Evolutionary conservation across 2,797 vertebrate genomes (phyloP).

Genomic region (Podarcis siculus): DNA sequence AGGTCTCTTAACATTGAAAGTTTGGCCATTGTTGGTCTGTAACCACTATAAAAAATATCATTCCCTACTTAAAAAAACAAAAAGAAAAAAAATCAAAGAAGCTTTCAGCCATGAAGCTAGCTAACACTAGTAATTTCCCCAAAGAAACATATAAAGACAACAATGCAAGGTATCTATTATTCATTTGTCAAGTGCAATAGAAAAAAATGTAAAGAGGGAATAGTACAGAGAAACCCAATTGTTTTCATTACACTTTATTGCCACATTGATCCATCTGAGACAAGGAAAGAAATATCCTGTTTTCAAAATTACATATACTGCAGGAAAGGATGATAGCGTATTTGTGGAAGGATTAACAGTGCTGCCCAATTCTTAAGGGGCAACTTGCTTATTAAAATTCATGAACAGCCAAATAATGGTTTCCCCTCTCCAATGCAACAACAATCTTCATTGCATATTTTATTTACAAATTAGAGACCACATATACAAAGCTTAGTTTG

Average conservation of each 20-base stretch:
- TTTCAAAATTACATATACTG: conserved; percentile 30
- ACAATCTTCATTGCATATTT: background rate
- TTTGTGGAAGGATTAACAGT: conserved; percentile 21
- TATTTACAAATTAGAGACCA: conserved; percentile 41
- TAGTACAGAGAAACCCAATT: conserved; percentile 45
- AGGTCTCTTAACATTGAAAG: background rate
- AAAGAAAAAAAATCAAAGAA: conserved; percentile 37
- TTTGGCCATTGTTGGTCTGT: conserved; percentile 12
- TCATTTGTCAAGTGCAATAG: conserved; percentile 48
- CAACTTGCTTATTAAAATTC: conserved; percentile 35
- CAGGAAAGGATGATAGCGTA: conserved; percentile 21
- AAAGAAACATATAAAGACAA: conserved; percentile 48
- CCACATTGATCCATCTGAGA: conserved; percentile 22
- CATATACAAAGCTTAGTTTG: conserved; percentile 33
- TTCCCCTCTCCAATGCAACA: conserved; percentile 35
- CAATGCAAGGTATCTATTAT: conserved; percentile 37
- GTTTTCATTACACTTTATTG: conserved; percentile 37
- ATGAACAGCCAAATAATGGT: conserved; percentile 19
- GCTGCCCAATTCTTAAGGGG: conserved; percentile 38
- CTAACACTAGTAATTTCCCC: conserved; percentile 47
- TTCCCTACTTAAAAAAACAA: background rate
- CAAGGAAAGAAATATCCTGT: conserved; percentile 26
- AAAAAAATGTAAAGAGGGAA: conserved; percentile 45
- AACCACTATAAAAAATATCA: conserved; percentile 24
- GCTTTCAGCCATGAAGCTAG: conserved; percentile 41